Conservation (phyloP, 2,797 vertebrate genomes). For the Pelochelys cantorii region DNA sequence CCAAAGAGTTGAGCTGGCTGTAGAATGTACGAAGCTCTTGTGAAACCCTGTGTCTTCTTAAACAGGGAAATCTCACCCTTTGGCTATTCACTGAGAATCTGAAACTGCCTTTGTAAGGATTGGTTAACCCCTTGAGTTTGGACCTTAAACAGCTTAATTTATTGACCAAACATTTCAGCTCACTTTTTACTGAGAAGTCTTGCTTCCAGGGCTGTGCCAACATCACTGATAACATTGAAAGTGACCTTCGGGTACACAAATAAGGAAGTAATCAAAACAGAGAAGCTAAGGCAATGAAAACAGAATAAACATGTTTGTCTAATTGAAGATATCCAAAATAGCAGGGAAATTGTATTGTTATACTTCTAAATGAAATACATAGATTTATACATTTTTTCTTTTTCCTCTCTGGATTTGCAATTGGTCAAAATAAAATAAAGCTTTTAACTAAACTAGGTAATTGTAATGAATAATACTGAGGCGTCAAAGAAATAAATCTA, state of each 20-base stretch:
- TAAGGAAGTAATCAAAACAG: neutral
- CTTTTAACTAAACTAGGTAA: neutral
- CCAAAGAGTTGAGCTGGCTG: fast-evolving
- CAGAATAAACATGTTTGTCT: neutral
- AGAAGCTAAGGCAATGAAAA: neutral
- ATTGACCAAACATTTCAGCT: fast-evolving
- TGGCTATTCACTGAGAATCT: fast-evolving
- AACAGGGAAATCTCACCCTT: neutral
- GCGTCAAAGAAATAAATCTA: neutral
- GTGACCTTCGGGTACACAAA: fast-evolving
- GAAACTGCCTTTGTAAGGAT: neutral
- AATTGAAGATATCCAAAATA: neutral
- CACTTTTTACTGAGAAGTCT: neutral
- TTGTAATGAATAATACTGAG: neutral
- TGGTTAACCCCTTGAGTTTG: neutral
- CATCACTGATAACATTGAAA: neutral
- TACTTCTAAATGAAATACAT: neutral
- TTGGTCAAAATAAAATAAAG: neutral
- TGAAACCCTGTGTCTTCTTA: neutral
- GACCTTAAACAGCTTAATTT: neutral
- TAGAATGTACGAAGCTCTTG: fast-evolving
- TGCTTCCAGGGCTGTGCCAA: neutral
- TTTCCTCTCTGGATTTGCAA: neutral
- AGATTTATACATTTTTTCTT: neutral
- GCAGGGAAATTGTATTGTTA: neutral